Evolutionary conservation across 1,140 invertebrate species (phyloP).

Genomic region (Anthonomus grandis): DNA sequence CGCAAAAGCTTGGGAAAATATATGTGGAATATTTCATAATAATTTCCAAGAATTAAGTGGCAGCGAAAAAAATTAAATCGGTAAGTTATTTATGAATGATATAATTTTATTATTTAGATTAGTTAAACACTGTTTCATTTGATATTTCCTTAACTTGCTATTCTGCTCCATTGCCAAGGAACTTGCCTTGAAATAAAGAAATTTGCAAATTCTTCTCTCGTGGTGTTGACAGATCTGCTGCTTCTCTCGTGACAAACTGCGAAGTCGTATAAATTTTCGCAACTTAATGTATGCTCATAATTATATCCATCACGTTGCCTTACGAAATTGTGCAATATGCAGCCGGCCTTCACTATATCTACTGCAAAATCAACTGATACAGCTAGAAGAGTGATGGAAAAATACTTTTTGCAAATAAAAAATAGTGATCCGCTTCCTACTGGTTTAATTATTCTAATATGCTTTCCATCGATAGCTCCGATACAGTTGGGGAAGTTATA

Average conservation of each 20-base stretch:
- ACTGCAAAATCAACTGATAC: not conserved
- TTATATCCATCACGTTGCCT: conserved; percentile 24
- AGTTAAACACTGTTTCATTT: not conserved
- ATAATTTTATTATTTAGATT: not conserved
- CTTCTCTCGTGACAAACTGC: not conserved
- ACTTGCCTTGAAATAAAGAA: not conserved
- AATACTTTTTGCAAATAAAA: not conserved
- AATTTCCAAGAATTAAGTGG: not conserved
- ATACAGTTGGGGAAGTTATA: not conserved
- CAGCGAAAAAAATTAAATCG: not conserved
- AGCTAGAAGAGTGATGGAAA: conserved; percentile 5
- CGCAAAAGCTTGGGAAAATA: not conserved
- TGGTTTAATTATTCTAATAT: not conserved
- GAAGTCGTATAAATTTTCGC: not conserved
- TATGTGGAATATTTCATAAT: not conserved
- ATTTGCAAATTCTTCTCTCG: not conserved
- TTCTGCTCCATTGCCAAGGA: not conserved
- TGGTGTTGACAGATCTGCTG: not conserved
- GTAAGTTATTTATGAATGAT: not conserved
- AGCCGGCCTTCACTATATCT: conserved; percentile 2
- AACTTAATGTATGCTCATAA: conserved; percentile 38
- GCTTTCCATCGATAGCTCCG: not conserved
- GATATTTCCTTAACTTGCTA: not conserved
- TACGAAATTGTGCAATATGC: conserved; percentile 10
- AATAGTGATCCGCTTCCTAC: conserved; percentile 1